These are phyloP conservation scores for Uloborus diversus DNA, from an alignment of 1,140 invertebrate genomes.

Conservation along the genomic window DNA sequence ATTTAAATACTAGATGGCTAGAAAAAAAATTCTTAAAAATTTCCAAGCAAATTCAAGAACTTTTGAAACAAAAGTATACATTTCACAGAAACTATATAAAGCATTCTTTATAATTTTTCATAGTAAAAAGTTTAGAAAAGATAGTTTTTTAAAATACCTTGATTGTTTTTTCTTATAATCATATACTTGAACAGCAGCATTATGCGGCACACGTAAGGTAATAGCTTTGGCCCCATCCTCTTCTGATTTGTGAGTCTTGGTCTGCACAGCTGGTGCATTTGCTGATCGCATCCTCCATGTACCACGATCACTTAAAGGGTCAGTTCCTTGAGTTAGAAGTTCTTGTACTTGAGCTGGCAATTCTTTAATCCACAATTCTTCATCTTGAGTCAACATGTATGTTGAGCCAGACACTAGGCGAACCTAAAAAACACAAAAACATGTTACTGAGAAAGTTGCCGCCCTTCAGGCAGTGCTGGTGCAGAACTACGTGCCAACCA, in stretches of 20 bases:
- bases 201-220: conserved; percentile 70
- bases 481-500: no score
- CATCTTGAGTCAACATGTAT: conserved; percentile 70
- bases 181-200: conserved; percentile 71
- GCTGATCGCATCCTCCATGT: conserved; percentile 42
- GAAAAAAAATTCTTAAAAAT: no score
- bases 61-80: no score
- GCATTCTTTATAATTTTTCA: no score
- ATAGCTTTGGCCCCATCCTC: conserved; percentile 66
- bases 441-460: no score
- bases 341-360: conserved; percentile 66
- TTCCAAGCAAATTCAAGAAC: no score
- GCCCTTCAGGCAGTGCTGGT: no score
- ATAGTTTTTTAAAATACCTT: no score
- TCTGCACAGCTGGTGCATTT: background rate
- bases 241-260: background rate
- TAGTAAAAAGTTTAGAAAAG: no score
- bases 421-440: conserved; percentile 61
- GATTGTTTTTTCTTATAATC: conserved; percentile 70
- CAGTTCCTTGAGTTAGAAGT: conserved; percentile 63
- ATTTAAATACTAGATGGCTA: no score
- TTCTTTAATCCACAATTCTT: conserved; percentile 69
- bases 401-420: conserved; percentile 68
- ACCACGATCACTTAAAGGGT: conserved; percentile 67
- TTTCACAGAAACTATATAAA: no score